Conservation (phyloP, 2,113 vertebrate species). For the Otocyon megalotis region DNA sequence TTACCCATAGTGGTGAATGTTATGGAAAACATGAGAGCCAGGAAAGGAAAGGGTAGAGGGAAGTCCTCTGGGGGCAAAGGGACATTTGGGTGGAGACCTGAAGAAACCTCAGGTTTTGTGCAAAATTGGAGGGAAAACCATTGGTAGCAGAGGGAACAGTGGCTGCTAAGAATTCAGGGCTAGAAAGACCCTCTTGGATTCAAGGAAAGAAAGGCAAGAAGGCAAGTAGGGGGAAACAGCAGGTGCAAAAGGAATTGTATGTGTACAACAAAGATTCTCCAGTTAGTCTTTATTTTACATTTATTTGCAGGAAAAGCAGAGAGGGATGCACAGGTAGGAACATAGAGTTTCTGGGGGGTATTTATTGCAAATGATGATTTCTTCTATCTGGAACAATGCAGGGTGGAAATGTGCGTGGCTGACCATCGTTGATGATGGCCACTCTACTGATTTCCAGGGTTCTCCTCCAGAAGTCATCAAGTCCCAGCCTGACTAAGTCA, state of each 20-base stretch:
- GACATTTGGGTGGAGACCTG: neutral
- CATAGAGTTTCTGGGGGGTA: neutral
- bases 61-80: accelerated
- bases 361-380: neutral
- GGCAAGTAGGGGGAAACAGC: neutral
- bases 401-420: no score
- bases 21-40: neutral
- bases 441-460: neutral
- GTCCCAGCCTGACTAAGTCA: neutral
- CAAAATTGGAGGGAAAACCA: neutral
- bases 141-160: neutral
- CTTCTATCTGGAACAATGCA: neutral
- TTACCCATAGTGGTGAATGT: neutral
- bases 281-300: neutral
- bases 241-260: accelerated
- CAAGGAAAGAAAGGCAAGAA: neutral
- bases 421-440: accelerated
- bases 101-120: neutral
- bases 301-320: neutral
- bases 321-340: no score
- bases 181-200: neutral
- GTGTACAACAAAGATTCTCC: no score
- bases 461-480: neutral
- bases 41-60: no score
- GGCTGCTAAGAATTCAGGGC: neutral